Evolutionary conservation across 2,113 vertebrate species (phyloP), one percentile per base, ranked within the genome.

Genomic region (Leptodactylus fuscus): DNA sequence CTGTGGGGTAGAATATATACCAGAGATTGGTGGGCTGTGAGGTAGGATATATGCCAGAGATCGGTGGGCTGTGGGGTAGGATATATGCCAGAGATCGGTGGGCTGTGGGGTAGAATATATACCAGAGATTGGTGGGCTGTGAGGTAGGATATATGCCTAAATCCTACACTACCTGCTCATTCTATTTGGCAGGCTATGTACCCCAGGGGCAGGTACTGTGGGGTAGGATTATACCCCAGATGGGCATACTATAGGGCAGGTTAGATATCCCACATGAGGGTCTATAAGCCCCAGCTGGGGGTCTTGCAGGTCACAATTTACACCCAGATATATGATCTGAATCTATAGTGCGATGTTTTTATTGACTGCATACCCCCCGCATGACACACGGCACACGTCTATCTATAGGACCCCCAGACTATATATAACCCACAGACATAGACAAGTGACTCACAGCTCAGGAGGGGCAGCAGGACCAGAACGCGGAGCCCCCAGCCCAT

Each of bases 371-470:
- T n/a, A n/a, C 58, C 60, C 60, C 9, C 11, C 1, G 9, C n/a
- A 1, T 7, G 20, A 3, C 24, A 12, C 11, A 27, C 2, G 10
- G 27, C n/a, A 13, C 2, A 24, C 4, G 10, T 38, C 38, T 24
- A 13, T 24, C 36, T 73, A n/a, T 73, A 46, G 38, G 70, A n/a
- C 2, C 70, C 38, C 38, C 70, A 24, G 10, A 73, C 4, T 34
- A 55, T 18, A 22, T 36, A 36, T 76, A 62, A n/a, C 46, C n/a
- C n/a, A 67, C 44, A 41, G 36, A 78, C 12, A n/a, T n/a, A n/a
- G n/a, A n/a, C n/a, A n/a, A 20, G 6, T 29, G 46, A 83, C 81
- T 83, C 51, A 83, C 81, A 74, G 69, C 22, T n/a, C 18, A 83
- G 69, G n/a, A 74, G 4, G n/a, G 70, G n/a, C 22, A 83, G 34